Evolutionary conservation across 2,888 invertebrate species (phyloP), one percentile per base, ranked within the genome.

Genomic region (Drosophila paucipuncta): DNA sequence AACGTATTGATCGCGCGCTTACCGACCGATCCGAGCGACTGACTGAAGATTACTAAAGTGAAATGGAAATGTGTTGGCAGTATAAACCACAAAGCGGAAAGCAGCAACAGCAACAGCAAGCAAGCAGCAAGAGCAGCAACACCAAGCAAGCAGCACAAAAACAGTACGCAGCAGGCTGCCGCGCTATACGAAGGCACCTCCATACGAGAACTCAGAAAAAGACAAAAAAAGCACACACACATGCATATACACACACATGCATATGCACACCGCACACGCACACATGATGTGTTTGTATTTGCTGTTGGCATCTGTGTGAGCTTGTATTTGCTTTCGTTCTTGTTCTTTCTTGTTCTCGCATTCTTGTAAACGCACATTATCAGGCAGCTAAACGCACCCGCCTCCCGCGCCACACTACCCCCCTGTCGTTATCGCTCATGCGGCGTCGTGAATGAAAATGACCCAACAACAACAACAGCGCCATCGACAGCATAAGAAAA

Each of bases 1-100:
- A 43, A 54, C 60, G 73, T 60, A 57, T 76, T 78, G 84, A 91
- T 90, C 80, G 80, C 81, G 78, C 74, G 60, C 71, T 72, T 63
- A 68, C 49, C 77, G 75, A 80, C 83, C 82, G 86, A 90, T 90
- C 85, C 90, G 91, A 92, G 91, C 93, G 91, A 86, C 91, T 91
- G 91, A 83, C 91, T 92, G 88, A 92, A 92, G 90, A 91, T 92
- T 92, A 93, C 93, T 93, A 89, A 93, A 83, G 92, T 87, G 85
- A 92, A 90, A 90, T 83, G 89, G 79, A 91, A 90, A 90, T 82
- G 89, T 92, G 83, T 78, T 89, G 89, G 90, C 82, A 89, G 86
- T 89, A 90, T 79, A 82, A 90, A 90, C 91, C 85, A 77, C 85
- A 87, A 87, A 76, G 80, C 74, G 71, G 67, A 59, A 63, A 72